These are phyloP conservation scores for Spilogale gracilis DNA, from an alignment of 2,113 vertebrate genomes.

Conservation along the genomic window DNA sequence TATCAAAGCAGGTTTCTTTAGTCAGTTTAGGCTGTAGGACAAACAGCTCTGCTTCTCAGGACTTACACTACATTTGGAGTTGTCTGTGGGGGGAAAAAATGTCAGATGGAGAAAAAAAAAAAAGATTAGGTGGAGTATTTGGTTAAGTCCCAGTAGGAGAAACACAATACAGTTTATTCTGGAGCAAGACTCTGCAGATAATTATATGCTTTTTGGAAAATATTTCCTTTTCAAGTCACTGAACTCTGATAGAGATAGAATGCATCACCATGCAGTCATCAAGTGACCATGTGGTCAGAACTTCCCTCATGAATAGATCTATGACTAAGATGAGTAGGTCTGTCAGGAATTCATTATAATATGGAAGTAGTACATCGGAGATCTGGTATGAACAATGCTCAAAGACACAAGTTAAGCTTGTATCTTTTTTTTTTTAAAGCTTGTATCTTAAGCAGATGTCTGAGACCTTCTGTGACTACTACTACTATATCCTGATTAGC, in stretches of 20 bases:
- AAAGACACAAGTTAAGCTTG: background rate
- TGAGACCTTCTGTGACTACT: background rate
- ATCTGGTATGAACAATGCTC: background rate
- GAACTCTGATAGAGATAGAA: background rate
- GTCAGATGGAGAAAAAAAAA: background rate
- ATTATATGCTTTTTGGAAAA: background rate
- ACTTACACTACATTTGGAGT: background rate
- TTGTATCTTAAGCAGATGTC: background rate
- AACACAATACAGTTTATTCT: background rate
- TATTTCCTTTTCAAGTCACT: background rate
- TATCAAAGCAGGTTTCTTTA: background rate
- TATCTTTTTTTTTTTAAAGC: background rate
- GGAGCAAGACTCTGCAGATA: background rate
- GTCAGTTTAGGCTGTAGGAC: background rate
- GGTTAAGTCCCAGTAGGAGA: background rate
- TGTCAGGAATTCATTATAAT: background rate
- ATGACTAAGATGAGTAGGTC: background rate
- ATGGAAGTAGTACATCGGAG: background rate
- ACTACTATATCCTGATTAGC: background rate
- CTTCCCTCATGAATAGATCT: background rate
- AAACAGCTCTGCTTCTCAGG: background rate
- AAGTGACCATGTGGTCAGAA: background rate
- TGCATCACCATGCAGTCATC: background rate
- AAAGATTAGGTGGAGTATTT: background rate
- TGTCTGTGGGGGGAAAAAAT: background rate